phyloP scores from a whole-genome alignment of 2,797 vertebrate genomes.

The Agapornis canus region DNA sequence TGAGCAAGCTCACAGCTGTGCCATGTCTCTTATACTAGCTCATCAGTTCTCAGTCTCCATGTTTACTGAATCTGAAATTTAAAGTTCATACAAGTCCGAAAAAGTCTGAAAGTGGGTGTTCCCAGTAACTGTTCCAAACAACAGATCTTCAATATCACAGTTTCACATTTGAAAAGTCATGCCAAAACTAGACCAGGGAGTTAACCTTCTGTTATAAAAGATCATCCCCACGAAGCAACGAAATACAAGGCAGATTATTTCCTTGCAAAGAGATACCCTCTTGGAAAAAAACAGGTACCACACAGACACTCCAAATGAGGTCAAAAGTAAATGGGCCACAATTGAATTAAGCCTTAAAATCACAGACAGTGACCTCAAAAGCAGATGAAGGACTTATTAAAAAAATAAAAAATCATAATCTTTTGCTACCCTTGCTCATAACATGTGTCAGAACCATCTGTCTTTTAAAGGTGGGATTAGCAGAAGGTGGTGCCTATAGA shows the following conservation, averaged over 20 bases:
- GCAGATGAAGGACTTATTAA: neutral
- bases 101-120: neutral
- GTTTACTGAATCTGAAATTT: neutral
- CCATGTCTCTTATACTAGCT: rapidly evolving
- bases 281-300: neutral
- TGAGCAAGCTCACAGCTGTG: neutral
- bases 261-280: neutral
- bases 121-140: neutral
- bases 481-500: neutral
- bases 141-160: neutral
- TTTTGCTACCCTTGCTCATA: neutral
- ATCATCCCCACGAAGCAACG: neutral
- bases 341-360: neutral
- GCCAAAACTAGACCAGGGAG: neutral
- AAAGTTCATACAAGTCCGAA: neutral
- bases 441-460: neutral
- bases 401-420: neutral
- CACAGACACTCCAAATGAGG: neutral
- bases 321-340: neutral
- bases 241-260: neutral
- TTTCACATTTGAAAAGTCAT: neutral
- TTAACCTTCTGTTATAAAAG: neutral
- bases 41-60: neutral
- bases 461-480: neutral
- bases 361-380: neutral